A percentile compares a stretch with the other conserved stretches of the same genome.
phyloP scores from a whole-genome alignment of 2,888 invertebrate species.

The Orthosia gothica region DNA sequence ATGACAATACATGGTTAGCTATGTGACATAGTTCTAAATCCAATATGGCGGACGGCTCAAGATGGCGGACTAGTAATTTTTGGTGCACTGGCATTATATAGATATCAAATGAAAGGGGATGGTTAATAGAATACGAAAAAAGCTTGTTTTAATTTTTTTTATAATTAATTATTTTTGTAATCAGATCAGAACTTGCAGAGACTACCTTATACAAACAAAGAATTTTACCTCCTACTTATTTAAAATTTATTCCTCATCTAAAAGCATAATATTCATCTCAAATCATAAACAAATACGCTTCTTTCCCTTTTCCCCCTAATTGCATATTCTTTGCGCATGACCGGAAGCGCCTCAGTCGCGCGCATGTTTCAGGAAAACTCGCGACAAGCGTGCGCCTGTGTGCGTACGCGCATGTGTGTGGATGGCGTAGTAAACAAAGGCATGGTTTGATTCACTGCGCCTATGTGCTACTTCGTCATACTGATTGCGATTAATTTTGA shows the following conservation, averaged over 20 bases:
- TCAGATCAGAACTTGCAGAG: background rate
- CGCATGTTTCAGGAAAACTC: slow-evolving; percentile 83
- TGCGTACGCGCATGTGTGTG: slow-evolving; percentile 35
- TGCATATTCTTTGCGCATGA: slow-evolving; percentile 72
- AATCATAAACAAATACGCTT: slow-evolving; percentile 41
- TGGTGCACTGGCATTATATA: no score
- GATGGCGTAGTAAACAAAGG: slow-evolving; percentile 60
- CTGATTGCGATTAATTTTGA: slow-evolving; percentile 43
- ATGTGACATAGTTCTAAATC: no score
- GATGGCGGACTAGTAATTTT: no score
- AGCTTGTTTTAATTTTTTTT: no score
- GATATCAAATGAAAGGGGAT: no score
- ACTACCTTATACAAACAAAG: background rate
- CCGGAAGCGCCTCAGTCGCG: slow-evolving; percentile 79
- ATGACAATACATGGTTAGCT: no score
- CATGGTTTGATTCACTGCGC: slow-evolving; percentile 23
- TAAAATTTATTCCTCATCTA: background rate
- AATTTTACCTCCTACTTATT: background rate
- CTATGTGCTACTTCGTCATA: slow-evolving; percentile 8
- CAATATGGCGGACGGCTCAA: no score
- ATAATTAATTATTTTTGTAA: background rate
- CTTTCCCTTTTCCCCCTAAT: slow-evolving; percentile 44
- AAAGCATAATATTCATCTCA: background rate
- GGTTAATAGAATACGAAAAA: no score
- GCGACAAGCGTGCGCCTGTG: slow-evolving; percentile 43